Base-by-base conservation (phyloP, 2,113 vertebrate genomes). In the Columba janthina region DNA sequence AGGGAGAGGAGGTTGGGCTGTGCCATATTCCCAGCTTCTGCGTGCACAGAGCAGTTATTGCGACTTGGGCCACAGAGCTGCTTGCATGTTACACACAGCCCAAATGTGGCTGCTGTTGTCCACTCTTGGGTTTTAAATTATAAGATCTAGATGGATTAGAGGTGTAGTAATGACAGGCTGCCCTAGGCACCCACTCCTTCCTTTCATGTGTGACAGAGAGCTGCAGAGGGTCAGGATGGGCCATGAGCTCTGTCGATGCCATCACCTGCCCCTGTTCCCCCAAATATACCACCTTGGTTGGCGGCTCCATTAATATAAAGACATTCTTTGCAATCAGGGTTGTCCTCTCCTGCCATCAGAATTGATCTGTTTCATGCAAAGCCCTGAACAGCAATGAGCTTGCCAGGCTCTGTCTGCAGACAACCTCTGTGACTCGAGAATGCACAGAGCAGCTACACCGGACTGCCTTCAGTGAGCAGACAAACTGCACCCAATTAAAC, bases 171-270 rank as follows among this genome's bases (percentile, higher is more conserved):
- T 29, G n/a, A 75, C 42, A 58, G 57, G 28, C 12, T 85, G 61
- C n/a, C 84, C 32, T 15, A 34, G 58, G 26, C 28, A 73, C 16
- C 15, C 24, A 31, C 22, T 94, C 25, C 38, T 72, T 28, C n/a
- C 9, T 72, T 29, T 34, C 28, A 2, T 6, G 9, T 31, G n/a
- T 50, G n/a, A 4, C 60, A 50, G 38, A 65, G 21, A 38, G 67
- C n/a, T 94, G 66, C 65, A 70, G 64, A 31, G 10, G 54, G 18
- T 38, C 38, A 17, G 50, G 36, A 57, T 12, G n/a, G 5, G 17
- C 50, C 64, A 65, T 0, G 0, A 61, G 26, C 10, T 84, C 19
- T 50, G 31, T 20, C 58, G 58, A 0, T 15, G 44, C 29, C 15
- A 21, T 70, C 65, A 34, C 10, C 40, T 12, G 29, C 29, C 12